Evolutionary conservation across 2,113 vertebrate genomes (phyloP).

Genomic region (Ahaetulla prasina): DNA sequence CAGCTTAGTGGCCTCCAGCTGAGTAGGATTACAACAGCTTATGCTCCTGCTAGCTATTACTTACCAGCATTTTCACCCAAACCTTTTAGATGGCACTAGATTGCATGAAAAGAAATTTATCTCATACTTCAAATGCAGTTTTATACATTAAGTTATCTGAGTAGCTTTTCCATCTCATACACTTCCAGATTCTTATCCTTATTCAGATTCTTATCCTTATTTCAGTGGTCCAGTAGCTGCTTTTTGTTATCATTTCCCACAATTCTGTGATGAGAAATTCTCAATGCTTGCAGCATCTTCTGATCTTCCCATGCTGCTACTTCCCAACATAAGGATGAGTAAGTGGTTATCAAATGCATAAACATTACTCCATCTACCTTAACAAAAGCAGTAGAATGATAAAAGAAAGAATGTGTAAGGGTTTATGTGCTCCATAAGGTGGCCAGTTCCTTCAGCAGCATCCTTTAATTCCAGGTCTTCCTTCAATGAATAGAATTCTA

Average conservation of each 20-base stretch:
- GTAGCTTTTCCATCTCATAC: background rate
- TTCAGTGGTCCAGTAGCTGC: background rate
- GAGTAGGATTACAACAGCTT: background rate
- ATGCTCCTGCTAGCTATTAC: background rate
- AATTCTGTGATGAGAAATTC: background rate
- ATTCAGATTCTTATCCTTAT: background rate
- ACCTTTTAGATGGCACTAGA: background rate
- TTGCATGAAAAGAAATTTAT: background rate
- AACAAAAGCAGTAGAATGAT: background rate
- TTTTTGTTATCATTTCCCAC: background rate
- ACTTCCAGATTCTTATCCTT: background rate
- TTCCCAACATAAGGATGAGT: background rate
- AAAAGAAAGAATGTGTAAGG: conserved; percentile 15
- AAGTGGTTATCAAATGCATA: background rate
- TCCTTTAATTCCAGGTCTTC: background rate
- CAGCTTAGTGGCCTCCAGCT: background rate
- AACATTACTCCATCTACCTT: conserved; percentile 1
- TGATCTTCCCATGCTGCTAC: background rate
- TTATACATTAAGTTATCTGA: background rate
- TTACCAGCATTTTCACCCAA: background rate
- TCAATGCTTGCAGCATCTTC: background rate
- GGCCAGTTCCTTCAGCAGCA: background rate
- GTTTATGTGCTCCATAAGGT: conserved; percentile 1
- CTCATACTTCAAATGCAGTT: background rate
- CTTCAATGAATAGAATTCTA: conserved; percentile 28